Evolutionary conservation across 2,113 vertebrate genomes (phyloP).

Genomic region (Catharus bicknelli): DNA sequence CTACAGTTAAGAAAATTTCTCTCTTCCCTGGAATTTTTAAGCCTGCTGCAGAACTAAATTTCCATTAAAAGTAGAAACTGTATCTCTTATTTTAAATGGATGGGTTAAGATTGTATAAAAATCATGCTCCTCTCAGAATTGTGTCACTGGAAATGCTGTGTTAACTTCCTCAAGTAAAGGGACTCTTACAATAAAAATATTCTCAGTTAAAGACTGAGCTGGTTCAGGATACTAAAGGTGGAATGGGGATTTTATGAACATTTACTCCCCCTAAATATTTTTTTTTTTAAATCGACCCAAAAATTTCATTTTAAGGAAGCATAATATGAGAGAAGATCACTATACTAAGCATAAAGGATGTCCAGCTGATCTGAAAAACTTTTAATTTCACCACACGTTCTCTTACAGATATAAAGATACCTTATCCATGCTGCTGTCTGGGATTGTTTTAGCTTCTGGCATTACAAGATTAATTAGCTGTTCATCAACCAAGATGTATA

Average conservation of each 20-base stretch:
- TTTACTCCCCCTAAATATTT: neutral
- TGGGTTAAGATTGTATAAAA: neutral
- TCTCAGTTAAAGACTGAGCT: neutral
- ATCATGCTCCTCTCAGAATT: neutral
- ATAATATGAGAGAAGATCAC: neutral
- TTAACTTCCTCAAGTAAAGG: neutral
- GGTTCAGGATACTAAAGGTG: neutral
- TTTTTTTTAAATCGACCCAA: neutral
- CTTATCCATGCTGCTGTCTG: neutral
- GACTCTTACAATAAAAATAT: neutral
- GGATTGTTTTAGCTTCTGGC: neutral
- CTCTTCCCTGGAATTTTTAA: neutral
- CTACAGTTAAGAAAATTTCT: neutral
- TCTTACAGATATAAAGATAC: neutral
- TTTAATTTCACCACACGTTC: neutral
- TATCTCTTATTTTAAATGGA: neutral
- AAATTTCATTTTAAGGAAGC: neutral
- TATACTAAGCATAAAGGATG: neutral
- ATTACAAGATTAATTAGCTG: neutral
- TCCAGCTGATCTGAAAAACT: neutral
- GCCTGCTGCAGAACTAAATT: neutral
- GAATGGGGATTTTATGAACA: neutral
- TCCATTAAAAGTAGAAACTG: neutral
- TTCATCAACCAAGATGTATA: neutral
- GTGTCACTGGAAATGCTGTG: neutral